A percentile compares a stretch with the other conserved stretches of the same genome.
Conservation (phyloP, 2,113 vertebrate species). For the Mustela nigripes region DNA sequence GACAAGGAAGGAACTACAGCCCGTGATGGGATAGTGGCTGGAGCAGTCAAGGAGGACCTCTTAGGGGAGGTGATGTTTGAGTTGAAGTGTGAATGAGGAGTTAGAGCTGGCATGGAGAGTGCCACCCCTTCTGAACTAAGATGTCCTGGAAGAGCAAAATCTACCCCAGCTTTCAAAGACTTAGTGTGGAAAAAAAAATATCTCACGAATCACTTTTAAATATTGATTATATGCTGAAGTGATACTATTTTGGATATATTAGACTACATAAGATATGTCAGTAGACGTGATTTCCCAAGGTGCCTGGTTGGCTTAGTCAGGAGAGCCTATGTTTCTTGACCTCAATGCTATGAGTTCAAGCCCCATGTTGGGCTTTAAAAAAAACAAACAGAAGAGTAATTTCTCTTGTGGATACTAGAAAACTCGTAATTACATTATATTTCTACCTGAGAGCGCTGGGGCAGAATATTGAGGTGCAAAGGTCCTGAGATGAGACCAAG, state of each 20-base stretch:
- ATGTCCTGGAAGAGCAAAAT: not conserved
- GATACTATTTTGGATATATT: not conserved
- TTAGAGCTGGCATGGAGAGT: not conserved
- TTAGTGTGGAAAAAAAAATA: not conserved
- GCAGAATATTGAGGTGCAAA: not conserved
- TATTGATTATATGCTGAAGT: not conserved
- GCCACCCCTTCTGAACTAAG: not conserved
- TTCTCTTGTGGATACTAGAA: not conserved
- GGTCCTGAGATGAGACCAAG: not conserved
- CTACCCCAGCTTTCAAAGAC: not conserved
- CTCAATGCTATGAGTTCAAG: not conserved
- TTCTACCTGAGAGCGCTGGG: not conserved
- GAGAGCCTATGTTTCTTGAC: not conserved
- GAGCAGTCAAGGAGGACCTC: slow-evolving; percentile 27
- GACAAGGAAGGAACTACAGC: not conserved
- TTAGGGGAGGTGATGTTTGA: not conserved
- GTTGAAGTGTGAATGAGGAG: not conserved
- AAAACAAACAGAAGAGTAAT: not conserved
- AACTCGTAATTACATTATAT: not conserved
- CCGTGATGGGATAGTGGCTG: not conserved
- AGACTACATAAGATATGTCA: not conserved
- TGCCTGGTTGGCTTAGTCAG: not conserved
- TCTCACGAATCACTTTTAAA: not conserved
- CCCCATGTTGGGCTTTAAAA: not conserved
- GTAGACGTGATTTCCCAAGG: not conserved